A percentile compares a stretch with the other conserved stretches of the same genome.
Conservation (phyloP, 2,113 vertebrate genomes). For the Poicephalus gulielmi region DNA sequence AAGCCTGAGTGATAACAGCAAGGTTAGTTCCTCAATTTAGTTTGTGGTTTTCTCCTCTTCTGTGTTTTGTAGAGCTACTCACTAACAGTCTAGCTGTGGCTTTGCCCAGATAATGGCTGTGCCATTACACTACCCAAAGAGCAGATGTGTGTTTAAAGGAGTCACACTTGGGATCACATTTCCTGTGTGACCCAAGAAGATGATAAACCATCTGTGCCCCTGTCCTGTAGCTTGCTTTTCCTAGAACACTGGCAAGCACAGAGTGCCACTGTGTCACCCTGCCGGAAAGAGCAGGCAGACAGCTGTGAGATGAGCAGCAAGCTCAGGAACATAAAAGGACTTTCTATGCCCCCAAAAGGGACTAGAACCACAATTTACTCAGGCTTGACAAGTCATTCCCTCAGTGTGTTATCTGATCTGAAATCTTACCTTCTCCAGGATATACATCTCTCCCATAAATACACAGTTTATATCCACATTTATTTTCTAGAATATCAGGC, state of each 20-base stretch:
- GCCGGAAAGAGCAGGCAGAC: neutral
- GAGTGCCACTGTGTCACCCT: neutral
- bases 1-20: neutral
- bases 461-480: slow-evolving; percentile 87
- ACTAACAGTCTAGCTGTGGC: accelerated
- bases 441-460: slow-evolving; percentile 84
- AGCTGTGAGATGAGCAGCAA: neutral
- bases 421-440: slow-evolving; percentile 84
- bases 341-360: neutral
- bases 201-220: neutral
- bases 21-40: neutral
- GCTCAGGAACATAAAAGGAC: neutral
- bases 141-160: neutral
- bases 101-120: neutral
- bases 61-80: neutral
- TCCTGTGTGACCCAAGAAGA: neutral
- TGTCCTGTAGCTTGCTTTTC: neutral
- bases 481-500: slow-evolving; percentile 85
- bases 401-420: neutral
- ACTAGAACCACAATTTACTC: neutral
- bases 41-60: neutral
- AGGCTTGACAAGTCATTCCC: neutral
- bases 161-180: neutral
- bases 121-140: neutral
- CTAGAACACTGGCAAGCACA: neutral